These are phyloP conservation scores for Grantiella picta DNA, from an alignment of 2,113 vertebrate species.

Conservation along the genomic window DNA sequence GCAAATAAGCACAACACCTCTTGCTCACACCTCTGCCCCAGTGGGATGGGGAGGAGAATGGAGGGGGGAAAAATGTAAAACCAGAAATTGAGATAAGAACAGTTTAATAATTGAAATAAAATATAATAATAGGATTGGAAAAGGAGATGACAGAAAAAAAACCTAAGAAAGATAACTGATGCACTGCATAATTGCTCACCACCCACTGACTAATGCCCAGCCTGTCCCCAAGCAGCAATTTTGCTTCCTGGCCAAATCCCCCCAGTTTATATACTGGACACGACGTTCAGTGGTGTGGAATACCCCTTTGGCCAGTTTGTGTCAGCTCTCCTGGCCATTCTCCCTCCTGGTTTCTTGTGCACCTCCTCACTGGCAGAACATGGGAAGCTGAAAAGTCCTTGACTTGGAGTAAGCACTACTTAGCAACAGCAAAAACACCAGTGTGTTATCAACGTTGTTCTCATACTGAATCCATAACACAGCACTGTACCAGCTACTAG, in stretches of 20 bases:
- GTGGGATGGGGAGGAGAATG: not conserved
- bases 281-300: not conserved
- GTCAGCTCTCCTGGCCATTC: not conserved
- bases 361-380: not conserved
- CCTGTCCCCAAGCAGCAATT: not conserved
- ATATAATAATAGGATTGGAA: not conserved
- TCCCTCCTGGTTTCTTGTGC: not conserved
- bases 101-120: not conserved
- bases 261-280: not conserved
- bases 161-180: not conserved
- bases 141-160: not conserved
- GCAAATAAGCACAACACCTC: not conserved
- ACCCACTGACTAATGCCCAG: not conserved
- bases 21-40: not conserved
- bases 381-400: not conserved
- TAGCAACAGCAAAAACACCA: slow-evolving; percentile 26
- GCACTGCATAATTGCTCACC: not conserved
- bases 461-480: not conserved
- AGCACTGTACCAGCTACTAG: not conserved
- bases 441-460: not conserved
- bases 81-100: not conserved
- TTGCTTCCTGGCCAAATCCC: not conserved
- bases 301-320: not conserved
- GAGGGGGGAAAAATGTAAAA: not conserved
- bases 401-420: slow-evolving; percentile 2